A percentile compares a stretch with the other conserved stretches of the same genome.
phyloP scores from a whole-genome alignment of 2,888 invertebrate species.

The Dryobotodes eremita region DNA sequence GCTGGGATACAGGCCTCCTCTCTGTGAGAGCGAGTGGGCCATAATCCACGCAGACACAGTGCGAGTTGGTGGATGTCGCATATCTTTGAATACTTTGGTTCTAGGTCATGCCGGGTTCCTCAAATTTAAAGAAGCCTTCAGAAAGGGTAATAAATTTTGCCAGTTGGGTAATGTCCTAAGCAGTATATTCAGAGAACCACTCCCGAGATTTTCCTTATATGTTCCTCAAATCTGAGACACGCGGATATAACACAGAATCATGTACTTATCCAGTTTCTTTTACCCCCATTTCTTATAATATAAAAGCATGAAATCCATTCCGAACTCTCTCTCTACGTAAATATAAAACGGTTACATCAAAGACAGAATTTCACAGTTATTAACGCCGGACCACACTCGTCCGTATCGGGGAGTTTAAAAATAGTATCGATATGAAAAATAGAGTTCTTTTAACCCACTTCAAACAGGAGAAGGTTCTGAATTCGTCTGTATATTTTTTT shows the following conservation, averaged over 20 bases:
- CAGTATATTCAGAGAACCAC: neutral
- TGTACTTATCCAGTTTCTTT: conserved; percentile 19
- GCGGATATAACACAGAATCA: conserved; percentile 31
- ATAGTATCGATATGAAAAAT: conserved; percentile 48
- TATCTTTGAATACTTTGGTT: neutral
- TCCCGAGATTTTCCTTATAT: conserved; percentile 20
- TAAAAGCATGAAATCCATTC: conserved; percentile 37
- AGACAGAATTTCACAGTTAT: conserved; percentile 68
- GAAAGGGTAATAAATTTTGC: neutral
- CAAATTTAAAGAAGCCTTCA: neutral
- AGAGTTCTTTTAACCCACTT: too few species aligned
- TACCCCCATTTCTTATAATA: conserved; percentile 11
- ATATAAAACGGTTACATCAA: conserved; percentile 59
- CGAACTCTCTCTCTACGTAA: conserved; percentile 20
- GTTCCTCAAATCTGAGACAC: conserved; percentile 14
- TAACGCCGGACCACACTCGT: conserved; percentile 43
- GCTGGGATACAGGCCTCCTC: neutral
- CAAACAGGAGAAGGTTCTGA: too few species aligned
- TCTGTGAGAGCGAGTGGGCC: neutral
- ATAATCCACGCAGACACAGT: neutral
- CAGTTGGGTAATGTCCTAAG: neutral
- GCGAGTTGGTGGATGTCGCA: neutral
- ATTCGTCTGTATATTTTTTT: too few species aligned
- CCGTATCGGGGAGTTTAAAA: conserved; percentile 22
- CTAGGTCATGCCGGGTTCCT: neutral